Conservation (phyloP, 1,140 invertebrate genomes). For the Zaprionus vittiger region DNA sequence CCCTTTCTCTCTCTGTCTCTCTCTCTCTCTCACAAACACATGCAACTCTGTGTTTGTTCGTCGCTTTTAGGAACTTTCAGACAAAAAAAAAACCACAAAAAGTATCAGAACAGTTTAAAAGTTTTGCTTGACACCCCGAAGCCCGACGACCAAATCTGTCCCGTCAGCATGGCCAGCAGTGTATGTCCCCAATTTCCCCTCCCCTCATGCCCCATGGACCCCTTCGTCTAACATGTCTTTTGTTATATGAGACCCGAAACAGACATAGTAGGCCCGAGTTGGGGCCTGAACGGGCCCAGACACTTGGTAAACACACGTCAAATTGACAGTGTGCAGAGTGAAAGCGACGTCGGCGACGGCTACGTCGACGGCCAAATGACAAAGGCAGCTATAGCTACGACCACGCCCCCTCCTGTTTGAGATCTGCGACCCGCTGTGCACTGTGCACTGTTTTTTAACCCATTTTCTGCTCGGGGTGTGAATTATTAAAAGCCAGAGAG, state of each 20-base stretch:
- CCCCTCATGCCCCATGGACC: too few relatives aligned
- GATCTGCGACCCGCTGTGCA: conserved; percentile 28
- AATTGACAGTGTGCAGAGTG: conserved; percentile 79
- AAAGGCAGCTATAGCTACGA: conserved; percentile 50
- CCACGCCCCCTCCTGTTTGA: conserved; percentile 23
- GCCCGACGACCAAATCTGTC: conserved; percentile 48
- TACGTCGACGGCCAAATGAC: conserved; percentile 47
- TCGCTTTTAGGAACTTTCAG: conserved; percentile 31
- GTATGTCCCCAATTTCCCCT: neutral
- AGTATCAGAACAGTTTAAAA: conserved; percentile 56
- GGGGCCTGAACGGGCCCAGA: conserved; percentile 48
- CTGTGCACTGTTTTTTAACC: conserved; percentile 61
- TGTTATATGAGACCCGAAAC: conserved; percentile 63
- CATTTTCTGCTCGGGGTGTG: conserved; percentile 74
- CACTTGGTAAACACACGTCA: conserved; percentile 82
- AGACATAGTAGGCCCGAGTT: neutral
- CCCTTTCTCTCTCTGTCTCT: conserved; percentile 11
- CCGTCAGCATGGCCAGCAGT: conserved; percentile 13
- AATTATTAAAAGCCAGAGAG: conserved; percentile 79
- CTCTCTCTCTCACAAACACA: conserved; percentile 5
- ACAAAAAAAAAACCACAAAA: conserved; percentile 50
- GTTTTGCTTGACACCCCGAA: conserved; percentile 39
- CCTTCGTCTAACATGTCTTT: conserved; percentile 56
- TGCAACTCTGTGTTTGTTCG: conserved; percentile 3
- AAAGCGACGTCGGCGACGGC: conserved; percentile 58